phyloP scores from a whole-genome alignment of 2,888 invertebrate genomes.

The Pantelozetes paolii region DNA sequence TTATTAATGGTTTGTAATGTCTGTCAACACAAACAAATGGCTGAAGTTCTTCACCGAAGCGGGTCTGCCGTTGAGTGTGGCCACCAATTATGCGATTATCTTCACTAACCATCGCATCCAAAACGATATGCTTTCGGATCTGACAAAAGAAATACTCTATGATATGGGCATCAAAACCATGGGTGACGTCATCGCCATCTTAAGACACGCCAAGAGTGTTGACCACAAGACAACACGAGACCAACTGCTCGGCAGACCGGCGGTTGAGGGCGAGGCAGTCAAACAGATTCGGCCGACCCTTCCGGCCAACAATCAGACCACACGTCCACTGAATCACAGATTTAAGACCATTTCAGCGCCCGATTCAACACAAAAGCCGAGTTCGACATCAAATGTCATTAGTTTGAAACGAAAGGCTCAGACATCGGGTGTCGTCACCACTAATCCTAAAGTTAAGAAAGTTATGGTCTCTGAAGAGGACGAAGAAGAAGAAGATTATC shows the following conservation, averaged over 20 bases:
- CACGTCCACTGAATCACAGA: background rate
- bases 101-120: conserved; percentile 82
- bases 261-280: too few relatives aligned
- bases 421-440: background rate
- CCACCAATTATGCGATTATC: conserved; percentile 75
- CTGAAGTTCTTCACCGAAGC: conserved; percentile 79
- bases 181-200: conserved; percentile 64
- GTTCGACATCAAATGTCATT: background rate
- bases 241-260: conserved; percentile 21
- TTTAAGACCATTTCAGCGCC: background rate
- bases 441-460: background rate
- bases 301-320: background rate
- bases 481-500: background rate
- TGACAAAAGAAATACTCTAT: conserved; percentile 77
- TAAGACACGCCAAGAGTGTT: conserved; percentile 62
- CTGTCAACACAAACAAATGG: conserved; percentile 60
- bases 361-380: conserved; percentile 13
- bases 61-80: conserved; percentile 72
- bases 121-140: conserved; percentile 75
- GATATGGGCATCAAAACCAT: conserved; percentile 77
- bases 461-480: conserved; percentile 2
- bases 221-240: conserved; percentile 54
- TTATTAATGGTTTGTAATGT: too few relatives aligned
- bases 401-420: conserved; percentile 21
- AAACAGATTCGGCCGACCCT: background rate